phyloP scores from a whole-genome alignment of 2,113 vertebrate species.

The Cervus canadensis region DNA sequence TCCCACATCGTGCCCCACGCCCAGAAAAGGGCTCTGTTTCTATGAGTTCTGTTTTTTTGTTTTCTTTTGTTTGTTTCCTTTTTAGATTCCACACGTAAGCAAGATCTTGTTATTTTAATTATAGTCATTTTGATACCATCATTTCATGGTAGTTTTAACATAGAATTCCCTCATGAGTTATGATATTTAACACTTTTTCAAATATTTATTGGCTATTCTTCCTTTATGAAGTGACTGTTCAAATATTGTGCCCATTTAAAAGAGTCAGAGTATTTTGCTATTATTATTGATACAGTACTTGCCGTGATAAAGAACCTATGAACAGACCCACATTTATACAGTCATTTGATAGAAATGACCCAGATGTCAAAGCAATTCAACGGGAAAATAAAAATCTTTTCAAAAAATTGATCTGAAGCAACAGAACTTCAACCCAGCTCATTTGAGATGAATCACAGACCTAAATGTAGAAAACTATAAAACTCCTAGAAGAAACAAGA shows the following conservation, averaged over 20 bases:
- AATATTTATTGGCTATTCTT: neutral
- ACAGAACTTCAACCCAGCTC: neutral
- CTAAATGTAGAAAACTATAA: neutral
- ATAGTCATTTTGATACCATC: neutral
- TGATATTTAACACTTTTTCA: neutral
- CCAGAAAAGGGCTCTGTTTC: neutral
- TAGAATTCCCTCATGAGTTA: neutral
- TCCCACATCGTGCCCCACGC: rapidly evolving
- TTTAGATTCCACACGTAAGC: neutral
- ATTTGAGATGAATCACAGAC: neutral
- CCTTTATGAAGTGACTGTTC: neutral
- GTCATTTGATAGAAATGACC: neutral
- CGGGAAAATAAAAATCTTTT: neutral
- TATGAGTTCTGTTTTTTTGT: neutral
- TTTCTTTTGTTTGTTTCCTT: neutral
- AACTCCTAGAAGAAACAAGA: neutral
- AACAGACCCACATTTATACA: neutral
- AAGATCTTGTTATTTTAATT: neutral
- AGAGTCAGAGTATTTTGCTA: neutral
- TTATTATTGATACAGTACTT: neutral
- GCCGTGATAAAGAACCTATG: neutral
- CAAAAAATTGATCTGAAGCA: neutral
- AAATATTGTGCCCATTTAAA: neutral
- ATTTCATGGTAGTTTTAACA: neutral
- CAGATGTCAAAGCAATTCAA: neutral